Evolutionary conservation across 2,113 vertebrate genomes (phyloP).

Genomic region (Mugil cephalus): DNA sequence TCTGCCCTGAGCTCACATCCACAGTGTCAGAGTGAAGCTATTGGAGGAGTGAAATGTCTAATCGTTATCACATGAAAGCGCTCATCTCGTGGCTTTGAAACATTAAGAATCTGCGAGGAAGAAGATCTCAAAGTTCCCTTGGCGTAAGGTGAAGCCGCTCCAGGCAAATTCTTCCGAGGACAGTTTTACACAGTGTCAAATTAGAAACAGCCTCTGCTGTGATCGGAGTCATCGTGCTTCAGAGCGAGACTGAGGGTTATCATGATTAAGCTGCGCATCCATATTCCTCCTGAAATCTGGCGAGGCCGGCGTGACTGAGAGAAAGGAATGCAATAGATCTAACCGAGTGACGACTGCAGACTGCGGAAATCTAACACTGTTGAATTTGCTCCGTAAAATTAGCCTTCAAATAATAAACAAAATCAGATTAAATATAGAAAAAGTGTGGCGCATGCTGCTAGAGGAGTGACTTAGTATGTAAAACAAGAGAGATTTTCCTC

Average conservation of each 20-base stretch:
- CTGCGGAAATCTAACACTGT: slow-evolving; percentile 61
- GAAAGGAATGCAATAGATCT: slow-evolving; percentile 64
- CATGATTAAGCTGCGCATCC: slow-evolving; percentile 70
- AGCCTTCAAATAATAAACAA: not conserved
- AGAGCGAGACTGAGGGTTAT: slow-evolving; percentile 52
- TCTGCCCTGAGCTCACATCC: slow-evolving; percentile 20
- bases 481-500: not conserved
- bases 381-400: slow-evolving; percentile 26
- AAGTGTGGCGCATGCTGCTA: not conserved
- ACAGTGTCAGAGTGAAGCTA: slow-evolving; percentile 1
- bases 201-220: slow-evolving; percentile 76
- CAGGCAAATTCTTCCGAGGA: slow-evolving; percentile 51
- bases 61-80: slow-evolving; percentile 31
- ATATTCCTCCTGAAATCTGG: slow-evolving; percentile 63
- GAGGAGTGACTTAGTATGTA: not conserved
- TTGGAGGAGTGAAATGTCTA: slow-evolving; percentile 8
- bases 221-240: slow-evolving; percentile 62
- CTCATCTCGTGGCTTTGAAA: slow-evolving; percentile 6
- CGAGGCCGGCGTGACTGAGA: slow-evolving; percentile 37
- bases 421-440: not conserved
- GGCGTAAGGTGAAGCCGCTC: slow-evolving; percentile 40
- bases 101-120: slow-evolving; percentile 14
- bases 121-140: slow-evolving; percentile 7
- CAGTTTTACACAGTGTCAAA: slow-evolving; percentile 70
- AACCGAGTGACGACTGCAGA: slow-evolving; percentile 57